Evolutionary conservation across 2,113 vertebrate genomes (phyloP).

Genomic region (Oenanthe oenanthe): DNA sequence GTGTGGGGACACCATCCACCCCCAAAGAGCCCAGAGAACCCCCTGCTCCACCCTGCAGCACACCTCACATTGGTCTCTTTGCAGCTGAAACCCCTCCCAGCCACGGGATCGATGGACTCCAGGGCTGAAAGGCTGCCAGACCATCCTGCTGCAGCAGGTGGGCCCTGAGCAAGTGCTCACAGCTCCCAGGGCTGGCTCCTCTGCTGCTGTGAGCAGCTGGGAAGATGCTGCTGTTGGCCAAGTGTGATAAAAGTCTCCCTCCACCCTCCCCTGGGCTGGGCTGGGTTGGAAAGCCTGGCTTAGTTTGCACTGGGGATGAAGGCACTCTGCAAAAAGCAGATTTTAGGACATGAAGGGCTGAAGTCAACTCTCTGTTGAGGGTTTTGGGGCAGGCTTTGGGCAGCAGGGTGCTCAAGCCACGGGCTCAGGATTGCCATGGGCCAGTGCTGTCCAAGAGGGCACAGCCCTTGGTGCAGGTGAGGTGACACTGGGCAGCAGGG

Average conservation of each 20-base stretch:
- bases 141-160: constrained; percentile 18
- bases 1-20: neutral
- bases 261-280: neutral
- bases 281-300: neutral
- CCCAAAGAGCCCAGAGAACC: neutral
- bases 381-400: neutral
- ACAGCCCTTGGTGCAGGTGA: neutral
- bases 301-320: neutral
- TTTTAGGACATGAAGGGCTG: neutral
- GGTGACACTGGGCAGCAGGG: rapidly evolving
- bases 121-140: neutral
- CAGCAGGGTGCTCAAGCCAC: neutral
- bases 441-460: rapidly evolving
- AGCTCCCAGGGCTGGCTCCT: neutral
- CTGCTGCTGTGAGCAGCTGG: neutral
- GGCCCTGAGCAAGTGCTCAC: neutral
- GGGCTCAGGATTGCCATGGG: neutral
- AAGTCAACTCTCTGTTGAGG: neutral
- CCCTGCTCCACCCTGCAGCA: neutral
- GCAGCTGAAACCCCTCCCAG: neutral
- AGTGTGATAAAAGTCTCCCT: constrained; percentile 6
- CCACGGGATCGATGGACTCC: neutral
- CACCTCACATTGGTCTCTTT: neutral
- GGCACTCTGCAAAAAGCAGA: neutral
- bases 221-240: constrained; percentile 4